Evolutionary conservation across 2,797 vertebrate species (phyloP), one percentile per base, ranked within the genome.

Genomic region (Amblyraja radiata): DNA sequence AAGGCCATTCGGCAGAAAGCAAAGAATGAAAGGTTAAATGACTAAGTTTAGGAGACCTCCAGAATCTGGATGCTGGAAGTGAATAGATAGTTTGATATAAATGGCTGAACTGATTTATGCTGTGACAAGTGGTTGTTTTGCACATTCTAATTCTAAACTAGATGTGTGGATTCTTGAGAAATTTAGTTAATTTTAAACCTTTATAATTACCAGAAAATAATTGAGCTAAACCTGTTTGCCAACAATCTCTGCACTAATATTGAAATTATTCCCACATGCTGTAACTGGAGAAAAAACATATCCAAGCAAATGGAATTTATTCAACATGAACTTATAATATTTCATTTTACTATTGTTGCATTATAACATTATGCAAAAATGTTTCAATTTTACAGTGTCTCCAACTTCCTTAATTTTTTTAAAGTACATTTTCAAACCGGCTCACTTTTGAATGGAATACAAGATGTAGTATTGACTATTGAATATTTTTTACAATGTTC

Each of bases 231-330:
- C 9, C 6, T 6, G 54, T 92, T 92, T 92, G 71, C 61, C 73
- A 74, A 92, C 36, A 76, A 39, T 23, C 76, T 71, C 16, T 74
- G 39, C 13, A 46, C 73, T 76, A 92, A n/a, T 74, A 74, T 91
- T 74, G 90, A 73, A 92, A 74, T 58, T 46, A 54, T 39, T 90
- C 3, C 32, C 88, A 54, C 68, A 92, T 54, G 90, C 90, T 92
- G 68, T 54, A 54, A 74, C 71, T 46, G 25, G 36, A 46, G 71
- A 91, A 68, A 18, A 91, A 91, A 74, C 71, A 91, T 61, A 86
- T 86, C 86, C 6, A 61, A 90, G n/a, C 88, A 90, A 73, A 90
- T 36, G 32, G 68, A 32, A 90, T 73, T 36, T 25, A 39, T 71
- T 73, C 9, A 16, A 25, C 65, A 6, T 73, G 36, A 1, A 39